Base-by-base conservation (phyloP, 2,888 invertebrate genomes). In the Dugesia japonica region DNA sequence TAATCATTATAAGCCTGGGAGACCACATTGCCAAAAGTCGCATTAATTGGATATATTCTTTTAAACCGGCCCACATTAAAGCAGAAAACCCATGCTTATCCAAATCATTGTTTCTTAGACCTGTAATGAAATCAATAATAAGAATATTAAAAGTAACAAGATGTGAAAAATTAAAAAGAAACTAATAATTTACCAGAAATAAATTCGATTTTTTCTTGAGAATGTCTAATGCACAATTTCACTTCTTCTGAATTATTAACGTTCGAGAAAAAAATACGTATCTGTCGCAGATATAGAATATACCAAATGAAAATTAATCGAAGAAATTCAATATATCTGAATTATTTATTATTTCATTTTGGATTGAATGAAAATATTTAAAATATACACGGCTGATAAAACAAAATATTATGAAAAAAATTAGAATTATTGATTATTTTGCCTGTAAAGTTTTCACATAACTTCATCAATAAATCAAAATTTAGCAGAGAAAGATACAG, bases 51-150 rank as follows among this genome's bases (percentile, higher is more conserved):
- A n/a, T 27, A 27, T 73, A 26, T n/a, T 28, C 73, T 9, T 28
- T 26, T n/a, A 73, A 27, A 73, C 73, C n/a, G 28, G 73, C 73
- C 73, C 73, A 73, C 73, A 73, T 73, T 7, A 73, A 26, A 9
- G 73, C 27, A 27, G 26, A 26, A 17, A 73, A 31, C 27, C 73
- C 73, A 31, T 73, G 9, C 7, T 28, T 23, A 27, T 73, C 73
- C n/a, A 73, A n/a, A 9, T n/a, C 7, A 4, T 26, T n/a, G 13
- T 26, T 28, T n/a, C 26, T 28, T 27, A 73, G n/a, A n/a, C 28
- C 73, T 73, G 9, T n/a, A 73, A 38, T n/a, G n/a, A n/a, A n/a
- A n/a, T n/a, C n/a, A n/a, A n/a, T n/a, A n/a, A n/a, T n/a, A n/a
- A n/a, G n/a, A n/a, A n/a, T n/a, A n/a, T n/a, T n/a, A n/a, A n/a